Conservation (phyloP, 2,888 invertebrate genomes). For the Cantharis nigra region DNA sequence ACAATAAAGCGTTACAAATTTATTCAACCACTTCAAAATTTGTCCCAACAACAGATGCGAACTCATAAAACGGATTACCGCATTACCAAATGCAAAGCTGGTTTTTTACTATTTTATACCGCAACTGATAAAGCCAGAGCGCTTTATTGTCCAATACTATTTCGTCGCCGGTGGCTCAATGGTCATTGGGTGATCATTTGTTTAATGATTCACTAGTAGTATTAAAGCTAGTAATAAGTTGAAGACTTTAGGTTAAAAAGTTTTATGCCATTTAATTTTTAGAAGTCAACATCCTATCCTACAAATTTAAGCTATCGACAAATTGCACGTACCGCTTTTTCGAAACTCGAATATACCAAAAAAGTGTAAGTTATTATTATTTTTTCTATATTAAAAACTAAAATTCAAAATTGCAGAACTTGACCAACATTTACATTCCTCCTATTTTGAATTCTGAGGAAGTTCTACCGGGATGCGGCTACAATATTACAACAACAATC, state of each 20-base stretch:
- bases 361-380: background rate
- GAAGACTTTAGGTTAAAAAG: no score
- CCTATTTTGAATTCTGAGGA: background rate
- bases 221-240: no score
- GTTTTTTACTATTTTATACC: background rate
- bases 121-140: background rate
- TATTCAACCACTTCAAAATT: background rate
- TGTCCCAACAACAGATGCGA: background rate
- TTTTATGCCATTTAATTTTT: background rate
- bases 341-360: background rate
- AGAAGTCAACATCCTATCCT: background rate
- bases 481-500: slow-evolving; percentile 7
- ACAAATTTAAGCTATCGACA: slow-evolving; percentile 5
- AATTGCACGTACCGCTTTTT: background rate
- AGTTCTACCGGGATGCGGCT: slow-evolving; percentile 11
- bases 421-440: slow-evolving; percentile 11
- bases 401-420: slow-evolving; percentile 5
- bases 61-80: background rate
- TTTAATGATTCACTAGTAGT: no score
- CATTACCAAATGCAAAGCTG: background rate
- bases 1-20: background rate
- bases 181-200: no score
- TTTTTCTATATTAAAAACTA: background rate
- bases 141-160: no score
- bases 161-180: no score